Base-by-base conservation (phyloP, 2,797 vertebrate genomes). In the Chiloscyllium punctatum region DNA sequence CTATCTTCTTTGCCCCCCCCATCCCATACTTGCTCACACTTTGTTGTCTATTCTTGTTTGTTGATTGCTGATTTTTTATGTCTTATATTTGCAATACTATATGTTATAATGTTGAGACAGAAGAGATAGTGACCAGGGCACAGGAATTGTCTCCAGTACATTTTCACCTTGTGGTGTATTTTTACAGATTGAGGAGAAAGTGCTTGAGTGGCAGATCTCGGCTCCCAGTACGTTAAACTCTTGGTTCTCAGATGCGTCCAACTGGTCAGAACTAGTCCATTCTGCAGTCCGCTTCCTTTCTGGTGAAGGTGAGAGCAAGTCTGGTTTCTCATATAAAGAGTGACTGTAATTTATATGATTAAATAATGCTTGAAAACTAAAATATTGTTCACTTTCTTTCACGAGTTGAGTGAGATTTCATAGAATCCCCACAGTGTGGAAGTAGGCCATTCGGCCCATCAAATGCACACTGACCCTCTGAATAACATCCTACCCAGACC, bases 241-340 rank as follows among this genome's bases (percentile, higher is more conserved):
- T 66, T 99, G 99, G 99, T 99, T 99, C 97, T 99, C 99, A 71
- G 98, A 97, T 23, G 98, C 98, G 94, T 96, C 98, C 27, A 99
- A 98, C 97, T 99, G 99, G 99, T 99, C 98, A 0, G 99, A 99
- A 96, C 96, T 99, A 97, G 98, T 99, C 96, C 97, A 99, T 94
- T 98, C 98, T 4, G 98, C 98, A 18, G 97, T 99, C 96, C 98
- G 99, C 96, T 99, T 99, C 97, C 98, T 99, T 96, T 97, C 98
- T 71, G 99, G 98, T 51, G 99, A 99, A 96, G 98, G 98, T 96
- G 98, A 98, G 97, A 98, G 99, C 99, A 96, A 97, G 97, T 84
- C 33, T 51, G 66, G 18, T 92, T 92, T 42, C 33, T 33, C 16
- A 57, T 88, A 15, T 30, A 42, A 18, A 79, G 0, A 84, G 79